phyloP scores from a whole-genome alignment of 2,113 vertebrate genomes.

The Lagopus muta region DNA sequence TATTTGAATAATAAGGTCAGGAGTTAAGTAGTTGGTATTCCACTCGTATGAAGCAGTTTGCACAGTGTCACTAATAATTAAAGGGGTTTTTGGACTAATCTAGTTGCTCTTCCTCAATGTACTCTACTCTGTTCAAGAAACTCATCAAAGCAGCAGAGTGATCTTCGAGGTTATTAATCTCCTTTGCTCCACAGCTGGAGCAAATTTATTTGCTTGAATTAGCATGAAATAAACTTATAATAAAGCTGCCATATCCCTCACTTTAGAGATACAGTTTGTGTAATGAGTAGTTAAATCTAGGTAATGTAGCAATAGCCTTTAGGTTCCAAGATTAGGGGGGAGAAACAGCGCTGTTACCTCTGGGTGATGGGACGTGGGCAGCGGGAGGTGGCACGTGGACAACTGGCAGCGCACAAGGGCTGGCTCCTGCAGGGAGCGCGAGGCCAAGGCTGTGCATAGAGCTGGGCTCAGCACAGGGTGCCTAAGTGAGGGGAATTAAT shows the following conservation, averaged over 20 bases:
- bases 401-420: not conserved
- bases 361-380: no score
- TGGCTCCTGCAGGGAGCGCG: not conserved
- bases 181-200: constrained; percentile 82
- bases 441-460: not conserved
- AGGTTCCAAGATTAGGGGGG: not conserved
- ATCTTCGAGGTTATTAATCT: constrained; percentile 89
- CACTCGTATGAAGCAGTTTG: constrained; percentile 81
- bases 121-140: constrained; percentile 84
- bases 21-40: constrained; percentile 88
- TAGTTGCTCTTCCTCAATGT: constrained; percentile 85
- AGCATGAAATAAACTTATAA: constrained; percentile 86
- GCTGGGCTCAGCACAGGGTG: fast-evolving
- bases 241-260: constrained; percentile 76
- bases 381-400: not conserved
- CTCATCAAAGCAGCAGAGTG: constrained; percentile 83
- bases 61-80: constrained; percentile 91
- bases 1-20: constrained; percentile 85
- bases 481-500: not conserved
- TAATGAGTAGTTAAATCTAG: constrained; percentile 64
- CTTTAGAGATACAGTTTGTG: constrained; percentile 62
- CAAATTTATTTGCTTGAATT: constrained; percentile 89
- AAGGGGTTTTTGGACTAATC: constrained; percentile 85
- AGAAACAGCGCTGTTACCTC: not conserved
- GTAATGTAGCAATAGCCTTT: constrained; percentile 21